Conservation (phyloP, 2,888 invertebrate species). For the Eupithecia insigniata region DNA sequence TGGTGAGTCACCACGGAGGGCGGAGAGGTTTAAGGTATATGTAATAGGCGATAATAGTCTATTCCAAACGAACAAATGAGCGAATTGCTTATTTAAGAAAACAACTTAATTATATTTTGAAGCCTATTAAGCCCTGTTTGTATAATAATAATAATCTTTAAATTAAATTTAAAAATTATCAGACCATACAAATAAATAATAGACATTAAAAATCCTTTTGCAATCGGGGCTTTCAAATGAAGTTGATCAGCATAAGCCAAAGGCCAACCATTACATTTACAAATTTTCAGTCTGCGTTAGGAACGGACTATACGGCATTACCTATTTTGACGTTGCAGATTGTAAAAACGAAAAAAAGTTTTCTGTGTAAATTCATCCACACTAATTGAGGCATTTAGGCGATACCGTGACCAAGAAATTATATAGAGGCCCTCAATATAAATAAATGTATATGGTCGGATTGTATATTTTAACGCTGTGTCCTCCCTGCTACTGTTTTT, state of each 20-base stretch:
- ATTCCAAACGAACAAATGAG: background rate
- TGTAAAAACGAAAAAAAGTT: background rate
- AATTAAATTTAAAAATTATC: no score
- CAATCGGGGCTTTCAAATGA: background rate
- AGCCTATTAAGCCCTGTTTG: no score
- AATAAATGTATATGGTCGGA: background rate
- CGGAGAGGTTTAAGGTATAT: background rate
- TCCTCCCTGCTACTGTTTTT: conserved; percentile 11
- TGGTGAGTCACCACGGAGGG: background rate
- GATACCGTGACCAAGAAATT: conserved; percentile 38
- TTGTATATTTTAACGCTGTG: background rate
- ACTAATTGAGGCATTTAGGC: conserved; percentile 66
- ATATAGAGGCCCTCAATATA: conserved; percentile 32
- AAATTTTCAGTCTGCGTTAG: background rate
- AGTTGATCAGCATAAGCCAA: background rate
- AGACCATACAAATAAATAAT: background rate
- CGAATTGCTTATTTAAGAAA: background rate
- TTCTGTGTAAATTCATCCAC: conserved; percentile 40
- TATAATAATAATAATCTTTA: no score
- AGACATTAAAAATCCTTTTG: background rate
- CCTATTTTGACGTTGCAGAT: background rate
- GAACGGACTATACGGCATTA: background rate
- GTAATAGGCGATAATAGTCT: background rate
- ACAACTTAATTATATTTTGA: no score
- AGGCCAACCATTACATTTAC: background rate